phyloP scores from a whole-genome alignment of 2,797 vertebrate genomes.

The Coccyzus lansbergi region DNA sequence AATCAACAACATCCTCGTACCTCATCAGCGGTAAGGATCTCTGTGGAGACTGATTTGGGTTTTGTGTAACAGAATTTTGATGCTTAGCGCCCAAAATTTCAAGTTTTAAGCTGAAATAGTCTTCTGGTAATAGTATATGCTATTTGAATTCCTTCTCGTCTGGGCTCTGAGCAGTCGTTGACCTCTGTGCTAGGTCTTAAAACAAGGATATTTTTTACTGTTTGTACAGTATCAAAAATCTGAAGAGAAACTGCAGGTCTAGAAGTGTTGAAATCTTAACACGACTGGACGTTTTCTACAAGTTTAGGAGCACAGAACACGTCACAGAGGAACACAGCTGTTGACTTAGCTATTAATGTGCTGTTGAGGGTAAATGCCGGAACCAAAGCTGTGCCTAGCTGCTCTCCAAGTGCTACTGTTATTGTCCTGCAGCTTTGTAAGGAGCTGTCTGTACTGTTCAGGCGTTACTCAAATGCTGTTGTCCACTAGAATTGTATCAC shows the following conservation, averaged over 20 bases:
- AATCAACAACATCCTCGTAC: constrained; percentile 87
- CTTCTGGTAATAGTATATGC: accelerated
- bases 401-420: not conserved
- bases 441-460: accelerated
- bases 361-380: no score
- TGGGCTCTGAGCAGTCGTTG: not conserved
- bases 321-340: no score
- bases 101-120: not conserved
- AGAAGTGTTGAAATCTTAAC: no score
- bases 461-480: not conserved
- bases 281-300: no score
- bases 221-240: not conserved
- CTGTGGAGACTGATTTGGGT: accelerated
- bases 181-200: not conserved
- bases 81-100: not conserved
- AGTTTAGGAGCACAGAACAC: no score
- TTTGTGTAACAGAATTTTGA: not conserved
- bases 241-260: no score
- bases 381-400: not conserved
- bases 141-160: not conserved
- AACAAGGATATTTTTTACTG: not conserved
- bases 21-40: constrained; percentile 83
- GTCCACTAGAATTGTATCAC: not conserved
- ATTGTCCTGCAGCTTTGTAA: not conserved
- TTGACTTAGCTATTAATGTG: no score